Percentiles rank a stretch among this genome's conserved stretches.
These are phyloP conservation scores for Napeogenes inachia DNA, from an alignment of 2,888 invertebrate species.

Conservation along the genomic window DNA sequence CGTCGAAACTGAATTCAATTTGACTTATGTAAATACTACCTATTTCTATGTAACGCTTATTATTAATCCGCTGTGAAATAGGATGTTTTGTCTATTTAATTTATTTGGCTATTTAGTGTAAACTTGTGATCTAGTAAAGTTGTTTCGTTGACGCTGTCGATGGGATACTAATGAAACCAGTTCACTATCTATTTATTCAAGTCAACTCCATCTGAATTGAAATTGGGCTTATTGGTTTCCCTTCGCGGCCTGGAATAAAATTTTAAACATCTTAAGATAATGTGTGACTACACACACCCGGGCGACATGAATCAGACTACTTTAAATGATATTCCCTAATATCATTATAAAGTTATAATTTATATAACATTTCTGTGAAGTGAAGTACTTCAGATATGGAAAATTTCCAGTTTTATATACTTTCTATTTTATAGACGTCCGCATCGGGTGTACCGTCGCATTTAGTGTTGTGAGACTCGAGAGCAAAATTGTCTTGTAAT, in stretches of 20 bases:
- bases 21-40: constrained; percentile 74
- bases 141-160: constrained; percentile 67
- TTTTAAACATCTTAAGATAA: constrained; percentile 56
- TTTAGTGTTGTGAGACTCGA: constrained; percentile 67
- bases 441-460: constrained; percentile 55
- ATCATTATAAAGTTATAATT: constrained; percentile 68
- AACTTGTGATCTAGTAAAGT: constrained; percentile 74
- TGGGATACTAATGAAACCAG: constrained; percentile 73
- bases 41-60: constrained; percentile 60
- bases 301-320: constrained; percentile 39
- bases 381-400: constrained; percentile 27
- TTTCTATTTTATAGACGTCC: constrained; percentile 62
- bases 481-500: constrained; percentile 74
- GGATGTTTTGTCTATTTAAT: constrained; percentile 63
- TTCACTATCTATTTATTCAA: constrained; percentile 64
- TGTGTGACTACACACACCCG: constrained; percentile 31
- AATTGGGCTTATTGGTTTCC: constrained; percentile 70
- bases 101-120: constrained; percentile 74
- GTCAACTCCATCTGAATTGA: constrained; percentile 50
- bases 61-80: constrained; percentile 70
- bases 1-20: constrained; percentile 65
- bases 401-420: constrained; percentile 55
- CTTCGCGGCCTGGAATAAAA: constrained; percentile 58
- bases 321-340: constrained; percentile 72
- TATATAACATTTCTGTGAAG: constrained; percentile 42